These are phyloP conservation scores for Geotrypetes seraphini DNA, from an alignment of 2,797 vertebrate species.

Conservation along the genomic window DNA sequence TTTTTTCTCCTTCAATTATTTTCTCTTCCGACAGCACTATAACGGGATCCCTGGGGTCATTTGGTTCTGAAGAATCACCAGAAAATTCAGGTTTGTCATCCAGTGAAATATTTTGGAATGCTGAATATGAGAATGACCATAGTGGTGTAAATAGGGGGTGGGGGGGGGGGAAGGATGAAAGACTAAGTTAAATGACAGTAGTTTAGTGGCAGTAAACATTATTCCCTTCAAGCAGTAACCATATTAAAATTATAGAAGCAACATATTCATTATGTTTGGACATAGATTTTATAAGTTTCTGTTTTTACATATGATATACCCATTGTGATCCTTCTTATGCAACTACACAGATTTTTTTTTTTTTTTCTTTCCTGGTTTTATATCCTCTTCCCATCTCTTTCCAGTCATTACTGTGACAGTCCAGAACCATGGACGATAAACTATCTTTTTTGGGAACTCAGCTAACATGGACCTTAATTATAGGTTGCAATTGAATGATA, in stretches of 20 bases:
- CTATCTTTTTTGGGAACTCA: too few species aligned
- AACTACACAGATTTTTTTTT: too few species aligned
- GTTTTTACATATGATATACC: too few species aligned
- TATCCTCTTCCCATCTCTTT: too few species aligned
- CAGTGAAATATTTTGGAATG: constrained; percentile 25
- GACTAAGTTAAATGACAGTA: neutral
- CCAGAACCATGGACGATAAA: too few species aligned
- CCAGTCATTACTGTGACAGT: too few species aligned
- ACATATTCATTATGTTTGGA: neutral
- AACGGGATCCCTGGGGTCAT: constrained; percentile 21
- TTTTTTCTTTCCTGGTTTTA: too few species aligned
- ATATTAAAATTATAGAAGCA: constrained; percentile 1
- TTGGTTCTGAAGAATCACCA: constrained; percentile 72
- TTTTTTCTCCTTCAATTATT: constrained; percentile 28
- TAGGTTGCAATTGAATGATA: too few species aligned
- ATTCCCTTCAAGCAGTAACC: constrained; percentile 1
- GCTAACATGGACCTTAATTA: too few species aligned
- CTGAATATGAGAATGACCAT: constrained; percentile 10
- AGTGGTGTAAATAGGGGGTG: neutral
- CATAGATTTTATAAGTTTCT: constrained; percentile 1
- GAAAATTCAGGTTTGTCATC: constrained; percentile 65
- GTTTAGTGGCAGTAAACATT: constrained; percentile 10
- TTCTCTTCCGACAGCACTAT: constrained; percentile 21
- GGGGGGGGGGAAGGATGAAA: neutral
- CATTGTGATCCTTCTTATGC: too few species aligned